Percentiles rank a stretch among this genome's conserved stretches.
Evolutionary conservation across 2,797 vertebrate species (phyloP).

Genomic region (Mallotus villosus): DNA sequence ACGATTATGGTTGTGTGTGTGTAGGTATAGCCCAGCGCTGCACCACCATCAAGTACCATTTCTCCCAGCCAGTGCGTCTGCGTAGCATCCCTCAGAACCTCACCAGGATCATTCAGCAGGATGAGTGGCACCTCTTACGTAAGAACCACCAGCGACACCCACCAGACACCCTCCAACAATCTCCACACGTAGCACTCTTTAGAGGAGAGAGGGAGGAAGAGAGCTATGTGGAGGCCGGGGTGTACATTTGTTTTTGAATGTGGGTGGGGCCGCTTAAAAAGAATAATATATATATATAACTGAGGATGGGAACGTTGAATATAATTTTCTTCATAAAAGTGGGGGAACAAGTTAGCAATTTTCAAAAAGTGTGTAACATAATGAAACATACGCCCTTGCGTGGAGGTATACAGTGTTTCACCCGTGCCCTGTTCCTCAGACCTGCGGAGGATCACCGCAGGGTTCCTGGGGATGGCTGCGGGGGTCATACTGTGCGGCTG

Average conservation of each 20-base stretch:
- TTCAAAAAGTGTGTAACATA: too few species aligned
- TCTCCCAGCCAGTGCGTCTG: conserved; percentile 72
- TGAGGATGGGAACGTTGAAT: too few species aligned
- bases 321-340: too few species aligned
- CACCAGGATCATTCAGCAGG: conserved; percentile 75
- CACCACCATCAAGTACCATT: conserved; percentile 75
- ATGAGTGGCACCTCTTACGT: conserved; percentile 76
- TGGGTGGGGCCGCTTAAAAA: too few species aligned
- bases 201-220: neutral
- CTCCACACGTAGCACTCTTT: neutral
- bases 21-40: conserved; percentile 74
- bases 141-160: conserved; percentile 44
- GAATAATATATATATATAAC: too few species aligned
- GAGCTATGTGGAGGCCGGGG: neutral
- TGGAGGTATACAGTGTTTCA: too few species aligned
- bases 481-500: conserved; percentile 73
- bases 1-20: neutral
- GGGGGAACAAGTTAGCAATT: too few species aligned
- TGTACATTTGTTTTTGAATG: too few species aligned
- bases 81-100: conserved; percentile 74
- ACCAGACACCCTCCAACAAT: neutral
- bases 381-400: too few species aligned
- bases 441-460: conserved; percentile 71
- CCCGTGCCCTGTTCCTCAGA: conserved; percentile 43
- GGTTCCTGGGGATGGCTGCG: conserved; percentile 75